phyloP scores from a whole-genome alignment of 2,888 invertebrate species.

The Ophraella communa region DNA sequence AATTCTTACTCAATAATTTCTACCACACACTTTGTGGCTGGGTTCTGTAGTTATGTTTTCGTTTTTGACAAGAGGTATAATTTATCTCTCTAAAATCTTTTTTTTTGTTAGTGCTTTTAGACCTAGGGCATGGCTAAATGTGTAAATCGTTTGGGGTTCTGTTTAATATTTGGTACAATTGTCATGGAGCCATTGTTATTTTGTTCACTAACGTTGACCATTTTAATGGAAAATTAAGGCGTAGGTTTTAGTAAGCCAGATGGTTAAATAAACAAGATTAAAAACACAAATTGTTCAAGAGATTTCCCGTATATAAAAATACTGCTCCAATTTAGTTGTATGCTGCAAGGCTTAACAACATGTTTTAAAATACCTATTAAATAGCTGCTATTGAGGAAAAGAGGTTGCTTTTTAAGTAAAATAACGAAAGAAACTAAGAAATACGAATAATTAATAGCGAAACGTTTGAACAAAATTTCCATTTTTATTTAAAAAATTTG shows the following conservation, averaged over 20 bases:
- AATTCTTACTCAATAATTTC: constrained; percentile 24
- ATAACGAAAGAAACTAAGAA: too few species aligned
- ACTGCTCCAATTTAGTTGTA: too few species aligned
- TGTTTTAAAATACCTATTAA: too few species aligned
- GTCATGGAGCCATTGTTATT: not conserved
- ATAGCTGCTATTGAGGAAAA: too few species aligned
- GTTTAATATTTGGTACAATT: not conserved
- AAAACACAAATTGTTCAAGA: too few species aligned
- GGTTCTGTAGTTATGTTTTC: constrained; percentile 41
- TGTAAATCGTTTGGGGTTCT: not conserved
- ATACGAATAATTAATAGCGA: too few species aligned
- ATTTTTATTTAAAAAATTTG: too few species aligned
- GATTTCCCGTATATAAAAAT: too few species aligned
- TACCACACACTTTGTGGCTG: constrained; percentile 53
- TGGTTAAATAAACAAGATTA: not conserved
- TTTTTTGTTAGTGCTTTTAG: constrained; percentile 45
- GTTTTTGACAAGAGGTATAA: constrained; percentile 54
- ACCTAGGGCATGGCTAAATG: constrained; percentile 34
- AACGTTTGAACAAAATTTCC: too few species aligned
- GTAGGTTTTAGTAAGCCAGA: not conserved
- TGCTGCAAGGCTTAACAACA: too few species aligned
- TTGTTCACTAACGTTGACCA: not conserved
- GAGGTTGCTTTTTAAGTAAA: too few species aligned
- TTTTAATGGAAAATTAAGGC: not conserved
- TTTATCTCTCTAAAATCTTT: constrained; percentile 55